These are phyloP conservation scores for Apistogramma diplotaenia DNA, from an alignment of 2,113 vertebrate species.

Conservation along the genomic window DNA sequence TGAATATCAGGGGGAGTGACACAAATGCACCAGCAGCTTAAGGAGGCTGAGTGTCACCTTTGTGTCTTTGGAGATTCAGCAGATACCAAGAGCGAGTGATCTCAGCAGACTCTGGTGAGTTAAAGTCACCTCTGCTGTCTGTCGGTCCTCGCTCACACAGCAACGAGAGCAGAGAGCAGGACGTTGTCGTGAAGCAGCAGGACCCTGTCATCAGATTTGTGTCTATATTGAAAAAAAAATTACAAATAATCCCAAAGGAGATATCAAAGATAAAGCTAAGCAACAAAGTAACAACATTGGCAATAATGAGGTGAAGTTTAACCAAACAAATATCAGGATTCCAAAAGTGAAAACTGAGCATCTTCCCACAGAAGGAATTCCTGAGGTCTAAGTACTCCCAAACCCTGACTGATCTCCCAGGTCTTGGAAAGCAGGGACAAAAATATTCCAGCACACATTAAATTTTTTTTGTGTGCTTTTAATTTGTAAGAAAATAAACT, in stretches of 20 bases:
- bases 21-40: neutral
- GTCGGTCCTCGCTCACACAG: neutral
- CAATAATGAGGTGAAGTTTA: neutral
- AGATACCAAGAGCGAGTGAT: neutral
- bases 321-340: neutral
- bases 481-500: neutral
- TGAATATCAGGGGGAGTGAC: neutral
- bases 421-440: no score
- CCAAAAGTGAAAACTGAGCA: neutral
- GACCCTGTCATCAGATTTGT: neutral
- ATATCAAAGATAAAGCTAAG: neutral
- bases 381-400: neutral
- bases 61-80: neutral
- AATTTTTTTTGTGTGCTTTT: neutral
- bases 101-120: neutral
- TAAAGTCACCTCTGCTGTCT: neutral
- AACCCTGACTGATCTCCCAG: no score
- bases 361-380: neutral
- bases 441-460: no score
- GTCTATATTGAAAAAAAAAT: neutral
- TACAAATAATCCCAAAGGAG: neutral
- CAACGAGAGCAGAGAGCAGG: neutral
- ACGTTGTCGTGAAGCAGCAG: neutral
- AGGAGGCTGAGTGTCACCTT: neutral
- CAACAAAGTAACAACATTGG: neutral